Conservation (phyloP, 1,140 invertebrate genomes). For the Drosophila mayri region DNA sequence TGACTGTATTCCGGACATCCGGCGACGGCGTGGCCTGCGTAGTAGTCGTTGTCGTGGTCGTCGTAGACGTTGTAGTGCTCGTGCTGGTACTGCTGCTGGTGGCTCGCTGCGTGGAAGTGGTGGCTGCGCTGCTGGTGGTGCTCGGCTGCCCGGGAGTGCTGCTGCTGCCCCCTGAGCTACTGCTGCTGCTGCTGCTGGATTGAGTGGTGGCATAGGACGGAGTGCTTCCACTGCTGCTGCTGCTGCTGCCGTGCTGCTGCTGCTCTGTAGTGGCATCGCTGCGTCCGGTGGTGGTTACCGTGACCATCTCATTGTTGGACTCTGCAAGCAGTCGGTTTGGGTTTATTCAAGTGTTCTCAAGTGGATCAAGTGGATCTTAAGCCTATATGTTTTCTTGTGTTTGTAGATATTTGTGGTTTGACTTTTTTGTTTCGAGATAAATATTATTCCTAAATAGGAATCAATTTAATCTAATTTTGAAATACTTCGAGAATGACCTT, state of each 20-base stretch:
- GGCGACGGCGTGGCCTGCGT: slow-evolving; percentile 67
- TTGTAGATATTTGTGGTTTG: slow-evolving; percentile 9
- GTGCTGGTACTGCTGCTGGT: slow-evolving; percentile 55
- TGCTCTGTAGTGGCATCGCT: slow-evolving; percentile 74
- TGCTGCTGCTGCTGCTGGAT: slow-evolving; percentile 48
- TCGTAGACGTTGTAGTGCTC: slow-evolving; percentile 49
- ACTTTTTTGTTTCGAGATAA: background rate
- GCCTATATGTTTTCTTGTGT: slow-evolving; percentile 4
- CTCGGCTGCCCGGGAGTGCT: slow-evolving; percentile 45
- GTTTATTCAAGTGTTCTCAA: slow-evolving; percentile 51
- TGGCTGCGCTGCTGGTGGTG: slow-evolving; percentile 51
- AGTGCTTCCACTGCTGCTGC: slow-evolving; percentile 49
- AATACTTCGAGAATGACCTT: background rate
- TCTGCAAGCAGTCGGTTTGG: slow-evolving; percentile 69
- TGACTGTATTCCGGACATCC: slow-evolving; percentile 67
- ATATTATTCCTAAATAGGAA: background rate
- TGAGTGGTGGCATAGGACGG: slow-evolving; percentile 61
- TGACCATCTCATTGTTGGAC: slow-evolving; percentile 74
- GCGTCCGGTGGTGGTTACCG: slow-evolving; percentile 74
- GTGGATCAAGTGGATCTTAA: slow-evolving; percentile 19
- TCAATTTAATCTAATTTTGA: too few relatives aligned
- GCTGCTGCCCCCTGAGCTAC: slow-evolving; percentile 24
- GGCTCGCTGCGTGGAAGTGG: slow-evolving; percentile 57
- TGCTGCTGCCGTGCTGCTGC: slow-evolving; percentile 60
- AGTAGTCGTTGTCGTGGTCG: slow-evolving; percentile 65